Base-by-base conservation (phyloP, 2,797 vertebrate genomes). In the Molossus alvarezi region DNA sequence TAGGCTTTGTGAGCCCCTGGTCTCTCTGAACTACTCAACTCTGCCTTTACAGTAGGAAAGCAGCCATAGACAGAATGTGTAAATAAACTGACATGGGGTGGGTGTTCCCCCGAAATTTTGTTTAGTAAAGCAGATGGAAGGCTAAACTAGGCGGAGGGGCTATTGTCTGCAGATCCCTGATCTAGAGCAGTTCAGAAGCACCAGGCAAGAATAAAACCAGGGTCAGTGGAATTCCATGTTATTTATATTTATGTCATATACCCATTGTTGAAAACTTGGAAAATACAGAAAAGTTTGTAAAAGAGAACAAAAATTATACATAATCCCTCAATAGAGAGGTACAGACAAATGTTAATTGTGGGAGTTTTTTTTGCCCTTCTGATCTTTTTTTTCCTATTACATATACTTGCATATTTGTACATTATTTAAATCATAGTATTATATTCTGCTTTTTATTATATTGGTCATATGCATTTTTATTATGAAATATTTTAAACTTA, bases 251-350 rank as follows among this genome's bases (percentile, higher is more conserved):
- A 41, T 71, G 6, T 90, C 76, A 77, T 55, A 27, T 90, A 29
- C 4, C 89, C 12, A 41, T 29, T 82, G 25, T 88, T 82, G n/a
- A 84, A 95, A 90, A 91, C 41, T 91, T 85, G 25, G 33, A 88
- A 95, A 93, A 93, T 94, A 88, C 3, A 64, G 88, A 60, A 53
- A 93, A 76, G 2, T 79, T 69, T 69, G 71, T 53, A 83, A 79
- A 90, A 79, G 29, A 82, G n/a, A 93, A 82, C 20, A 76, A 72
- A 92, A 95, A n/a, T 57, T 88, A 14, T 79, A 37, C 25, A 14
- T 65, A 90, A 29, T 83, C 15, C 55, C 8, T 62, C 7, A n/a
- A 15, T 80, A 57, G 3, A 88, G 64, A 79, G 29, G n/a, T 41
- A 53, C 0, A 75, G 60, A 58, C 84, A 90, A 29, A 33, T 88